These are phyloP conservation scores for Hybos culiciformis DNA, from an alignment of 2,888 invertebrate species.

Conservation along the genomic window DNA sequence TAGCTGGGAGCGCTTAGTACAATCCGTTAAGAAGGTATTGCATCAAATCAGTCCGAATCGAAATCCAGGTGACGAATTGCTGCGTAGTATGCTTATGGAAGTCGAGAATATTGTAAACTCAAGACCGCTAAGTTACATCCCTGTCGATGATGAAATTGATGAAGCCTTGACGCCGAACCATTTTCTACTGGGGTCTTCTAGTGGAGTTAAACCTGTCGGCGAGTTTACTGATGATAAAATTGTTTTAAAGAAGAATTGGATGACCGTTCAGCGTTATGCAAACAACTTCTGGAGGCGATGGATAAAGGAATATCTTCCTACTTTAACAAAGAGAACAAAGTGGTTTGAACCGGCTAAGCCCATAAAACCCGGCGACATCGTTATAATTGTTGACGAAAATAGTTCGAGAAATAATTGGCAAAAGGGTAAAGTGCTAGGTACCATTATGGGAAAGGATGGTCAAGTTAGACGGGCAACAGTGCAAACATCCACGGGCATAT, in stretches of 20 bases:
- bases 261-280: constrained; percentile 3
- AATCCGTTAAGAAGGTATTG: constrained; percentile 12
- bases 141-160: constrained; percentile 8
- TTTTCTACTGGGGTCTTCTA: constrained; percentile 12
- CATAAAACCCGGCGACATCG: constrained; percentile 11
- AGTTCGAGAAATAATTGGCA: constrained; percentile 12
- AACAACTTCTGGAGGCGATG: constrained; percentile 15
- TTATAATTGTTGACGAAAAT: constrained; percentile 11
- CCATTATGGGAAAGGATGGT: constrained; percentile 7
- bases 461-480: constrained; percentile 9
- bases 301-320: constrained; percentile 16
- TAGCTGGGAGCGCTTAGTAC: constrained; percentile 12
- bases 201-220: constrained; percentile 4
- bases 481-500: constrained; percentile 4
- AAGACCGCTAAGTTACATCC: constrained; percentile 8
- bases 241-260: constrained; percentile 4
- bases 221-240: constrained; percentile 1
- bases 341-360: constrained; percentile 10
- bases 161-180: constrained; percentile 17
- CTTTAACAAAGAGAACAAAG: constrained; percentile 10
- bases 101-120: constrained; percentile 15
- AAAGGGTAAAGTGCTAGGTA: constrained; percentile 9
- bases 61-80: constrained; percentile 14
- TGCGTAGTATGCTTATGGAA: constrained; percentile 7
- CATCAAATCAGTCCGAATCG: constrained; percentile 8